Evolutionary conservation across 1,140 invertebrate genomes (phyloP).

Genomic region (Conus betulinus): DNA sequence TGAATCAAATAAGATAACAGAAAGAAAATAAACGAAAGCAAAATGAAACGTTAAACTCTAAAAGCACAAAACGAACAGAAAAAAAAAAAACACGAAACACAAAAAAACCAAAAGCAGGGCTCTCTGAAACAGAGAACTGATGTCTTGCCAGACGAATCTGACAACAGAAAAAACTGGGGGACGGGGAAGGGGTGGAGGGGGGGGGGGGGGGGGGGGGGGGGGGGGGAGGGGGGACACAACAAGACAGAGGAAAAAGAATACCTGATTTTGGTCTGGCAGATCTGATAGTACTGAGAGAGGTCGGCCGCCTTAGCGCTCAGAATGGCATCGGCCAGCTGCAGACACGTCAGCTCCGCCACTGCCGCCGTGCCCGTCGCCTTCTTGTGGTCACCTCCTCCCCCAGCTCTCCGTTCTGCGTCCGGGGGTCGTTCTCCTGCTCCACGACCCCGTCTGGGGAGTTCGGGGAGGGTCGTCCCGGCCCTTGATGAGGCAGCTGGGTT

Average conservation of each 20-base stretch:
- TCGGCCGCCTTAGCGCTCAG: conserved; percentile 16
- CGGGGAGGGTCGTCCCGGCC: not conserved
- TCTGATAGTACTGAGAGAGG: conserved; percentile 15
- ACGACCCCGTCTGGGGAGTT: not conserved
- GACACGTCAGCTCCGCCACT: conserved; percentile 24
- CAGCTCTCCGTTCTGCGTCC: too few relatives aligned
- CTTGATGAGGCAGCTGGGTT: not conserved
- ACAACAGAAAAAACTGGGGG: too few relatives aligned
- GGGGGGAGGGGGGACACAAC: not conserved
- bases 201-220: not conserved
- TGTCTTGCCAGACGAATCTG: too few relatives aligned
- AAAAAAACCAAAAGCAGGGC: not conserved
- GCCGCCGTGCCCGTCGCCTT: not conserved
- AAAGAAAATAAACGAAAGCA: not conserved
- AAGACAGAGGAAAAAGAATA: conserved; percentile 9
- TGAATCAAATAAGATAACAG: too few relatives aligned
- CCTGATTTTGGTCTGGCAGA: conserved; percentile 34
- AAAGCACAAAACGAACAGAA: not conserved
- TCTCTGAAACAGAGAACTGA: too few relatives aligned
- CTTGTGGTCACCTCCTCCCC: too few relatives aligned
- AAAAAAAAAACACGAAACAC: not conserved
- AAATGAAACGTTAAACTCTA: not conserved
- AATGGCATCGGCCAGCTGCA: conserved; percentile 31
- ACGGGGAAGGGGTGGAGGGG: not conserved
- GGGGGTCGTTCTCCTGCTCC: too few relatives aligned